These are phyloP conservation scores for Antechinus flavipes DNA, from an alignment of 2,113 vertebrate species.

Conservation along the genomic window DNA sequence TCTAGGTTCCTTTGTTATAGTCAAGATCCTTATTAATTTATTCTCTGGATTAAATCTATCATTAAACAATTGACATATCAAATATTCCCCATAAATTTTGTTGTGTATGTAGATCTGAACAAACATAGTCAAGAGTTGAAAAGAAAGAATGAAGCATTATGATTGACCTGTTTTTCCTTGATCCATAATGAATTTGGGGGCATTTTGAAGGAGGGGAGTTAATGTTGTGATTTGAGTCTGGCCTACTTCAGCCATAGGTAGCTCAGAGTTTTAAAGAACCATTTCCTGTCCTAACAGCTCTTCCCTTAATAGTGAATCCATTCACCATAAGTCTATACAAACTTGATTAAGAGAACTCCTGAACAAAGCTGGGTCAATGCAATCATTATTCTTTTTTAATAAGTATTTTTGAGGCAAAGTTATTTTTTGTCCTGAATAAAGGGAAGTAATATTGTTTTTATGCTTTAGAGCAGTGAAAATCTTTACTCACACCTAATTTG, in stretches of 20 bases:
- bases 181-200: background rate
- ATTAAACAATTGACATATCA: slow-evolving; percentile 15
- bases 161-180: slow-evolving; percentile 66
- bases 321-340: slow-evolving; percentile 50
- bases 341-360: slow-evolving; percentile 77
- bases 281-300: background rate
- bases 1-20: slow-evolving; percentile 34
- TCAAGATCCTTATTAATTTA: slow-evolving; percentile 10
- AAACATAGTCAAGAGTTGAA: slow-evolving; percentile 47
- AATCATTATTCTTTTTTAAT: slow-evolving; percentile 72
- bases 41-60: slow-evolving; percentile 25
- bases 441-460: slow-evolving; percentile 69
- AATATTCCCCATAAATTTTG: slow-evolving; percentile 68
- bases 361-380: slow-evolving; percentile 70
- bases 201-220: slow-evolving; percentile 64
- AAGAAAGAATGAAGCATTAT: slow-evolving; percentile 72
- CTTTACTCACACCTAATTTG: slow-evolving; percentile 48
- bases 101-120: slow-evolving; percentile 58
- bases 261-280: background rate
- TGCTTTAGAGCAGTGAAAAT: slow-evolving; percentile 62
- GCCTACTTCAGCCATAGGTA: slow-evolving; percentile 56
- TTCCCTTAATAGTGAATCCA: background rate
- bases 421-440: slow-evolving; percentile 77
- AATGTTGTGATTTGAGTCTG: slow-evolving; percentile 72
- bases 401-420: slow-evolving; percentile 78